Base-by-base conservation (phyloP, 2,888 invertebrate species). In the Allygus modestus region DNA sequence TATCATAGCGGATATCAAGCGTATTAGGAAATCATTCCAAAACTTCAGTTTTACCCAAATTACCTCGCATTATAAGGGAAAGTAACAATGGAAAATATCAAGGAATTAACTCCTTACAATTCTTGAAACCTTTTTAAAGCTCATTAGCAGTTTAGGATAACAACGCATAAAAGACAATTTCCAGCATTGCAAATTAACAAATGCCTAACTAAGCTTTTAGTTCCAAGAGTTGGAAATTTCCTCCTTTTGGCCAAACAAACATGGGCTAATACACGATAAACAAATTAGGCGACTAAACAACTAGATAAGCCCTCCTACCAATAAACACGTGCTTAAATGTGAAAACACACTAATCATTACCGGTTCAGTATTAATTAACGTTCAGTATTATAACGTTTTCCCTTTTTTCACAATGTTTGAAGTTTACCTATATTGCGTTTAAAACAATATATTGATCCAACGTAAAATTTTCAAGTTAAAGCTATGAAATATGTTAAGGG, bases 121-220 rank as follows among this genome's bases (percentile, higher is more conserved):
- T 65, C 26, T 65, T 5, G 65, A 65, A 65, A 28, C 20, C 28
- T 65, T 65, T 58, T 58, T 23, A 58, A 23, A 23, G 17, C 28
- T 28, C 65, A 65, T 65, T 65, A 65, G 65, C 28, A 65, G 28
- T 65, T 28, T 31, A 26, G 15, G 65, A 28, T 65, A 28, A 65
- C 17, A 65, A 31, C 5, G 4, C 65, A 23, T 15, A 28, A 58
- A 1, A 65, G 65, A 9, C 1, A 65, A 65, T 20, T 65, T 20
- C 28, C 28, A 12, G 31, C 65, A 15, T 65, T 65, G 0, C 0
- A 28, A 65, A 1, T 28, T 28, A 31, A 2, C 31, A 65, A 31
- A 31, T 28, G 31, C 28, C 1, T 5, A 65, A 28, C 58, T 26
- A 15, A 65, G 20, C 54, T 54, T 20, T 23, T 54, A 54, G 54